Percentiles rank a stretch among this genome's conserved stretches.
Evolutionary conservation across 1,140 invertebrate species (phyloP).

Genomic region (Zophobas atratus): DNA sequence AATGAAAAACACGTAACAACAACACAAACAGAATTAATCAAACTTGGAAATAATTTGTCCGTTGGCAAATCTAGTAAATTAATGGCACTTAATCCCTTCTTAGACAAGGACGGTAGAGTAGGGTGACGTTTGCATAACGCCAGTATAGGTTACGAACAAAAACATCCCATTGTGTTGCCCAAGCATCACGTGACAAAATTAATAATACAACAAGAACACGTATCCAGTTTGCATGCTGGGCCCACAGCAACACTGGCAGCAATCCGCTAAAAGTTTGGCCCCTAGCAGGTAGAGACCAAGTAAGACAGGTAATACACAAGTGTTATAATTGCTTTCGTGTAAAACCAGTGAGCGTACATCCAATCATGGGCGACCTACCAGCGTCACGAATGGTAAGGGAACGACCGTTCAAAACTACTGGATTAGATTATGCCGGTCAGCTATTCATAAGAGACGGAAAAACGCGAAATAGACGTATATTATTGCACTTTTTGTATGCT

Average conservation of each 20-base stretch:
- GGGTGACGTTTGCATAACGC: not conserved
- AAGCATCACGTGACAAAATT: not conserved
- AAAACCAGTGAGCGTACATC: not conserved
- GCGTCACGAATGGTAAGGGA: too few species aligned
- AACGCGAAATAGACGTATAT: too few species aligned
- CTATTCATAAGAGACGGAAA: too few species aligned
- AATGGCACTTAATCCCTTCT: not conserved
- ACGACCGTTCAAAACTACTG: too few species aligned
- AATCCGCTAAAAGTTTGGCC: not conserved
- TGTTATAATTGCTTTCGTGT: not conserved
- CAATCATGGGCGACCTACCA: too few species aligned
- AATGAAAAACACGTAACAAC: too few species aligned
- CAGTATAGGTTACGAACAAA: not conserved
- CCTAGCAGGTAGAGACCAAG: not conserved
- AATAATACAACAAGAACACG: not conserved
- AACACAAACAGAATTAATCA: too few species aligned
- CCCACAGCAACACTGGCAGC: not conserved
- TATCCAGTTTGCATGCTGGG: not conserved
- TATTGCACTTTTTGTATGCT: too few species aligned
- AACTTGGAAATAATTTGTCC: not conserved
- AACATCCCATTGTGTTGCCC: not conserved
- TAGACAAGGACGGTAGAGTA: not conserved
- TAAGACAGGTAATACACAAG: slow-evolving; percentile 5
- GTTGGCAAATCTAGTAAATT: not conserved
- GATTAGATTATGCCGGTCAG: too few species aligned